Percentiles rank a stretch among this genome's conserved stretches.
phyloP scores from a whole-genome alignment of 2,888 invertebrate species.

The Lithophane leautieri region DNA sequence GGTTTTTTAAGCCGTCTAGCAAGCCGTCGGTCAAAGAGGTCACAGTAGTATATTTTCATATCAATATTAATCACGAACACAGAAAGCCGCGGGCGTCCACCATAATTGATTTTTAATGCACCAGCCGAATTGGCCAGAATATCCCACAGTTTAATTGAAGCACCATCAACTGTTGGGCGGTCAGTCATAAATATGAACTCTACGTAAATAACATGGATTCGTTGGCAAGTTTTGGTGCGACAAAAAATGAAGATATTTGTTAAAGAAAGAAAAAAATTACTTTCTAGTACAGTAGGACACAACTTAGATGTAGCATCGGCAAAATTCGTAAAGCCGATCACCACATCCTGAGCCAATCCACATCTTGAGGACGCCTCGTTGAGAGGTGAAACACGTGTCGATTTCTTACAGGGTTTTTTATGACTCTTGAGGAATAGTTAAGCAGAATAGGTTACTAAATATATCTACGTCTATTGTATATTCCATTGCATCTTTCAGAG shows the following conservation, averaged over 20 bases:
- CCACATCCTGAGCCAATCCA: no score
- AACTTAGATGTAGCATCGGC: no score
- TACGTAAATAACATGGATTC: slow-evolving; percentile 51
- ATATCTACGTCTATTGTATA: no score
- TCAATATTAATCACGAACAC: slow-evolving; percentile 60
- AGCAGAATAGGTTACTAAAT: no score
- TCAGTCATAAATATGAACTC: slow-evolving; percentile 45
- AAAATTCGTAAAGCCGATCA: no score
- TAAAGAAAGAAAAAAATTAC: no score
- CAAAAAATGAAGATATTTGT: neutral
- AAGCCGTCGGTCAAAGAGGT: slow-evolving; percentile 45
- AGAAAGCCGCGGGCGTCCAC: slow-evolving; percentile 49
- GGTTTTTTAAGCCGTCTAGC: slow-evolving; percentile 26
- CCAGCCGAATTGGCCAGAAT: slow-evolving; percentile 52
- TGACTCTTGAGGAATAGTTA: no score
- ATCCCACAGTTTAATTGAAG: slow-evolving; percentile 58
- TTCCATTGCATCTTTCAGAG: no score
- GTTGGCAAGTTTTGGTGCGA: neutral
- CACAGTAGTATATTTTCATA: slow-evolving; percentile 57
- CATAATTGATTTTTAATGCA: slow-evolving; percentile 69
- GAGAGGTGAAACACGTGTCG: no score
- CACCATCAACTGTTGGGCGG: slow-evolving; percentile 43
- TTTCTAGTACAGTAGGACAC: no score
- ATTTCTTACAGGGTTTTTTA: no score
- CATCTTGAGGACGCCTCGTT: no score